Conservation (phyloP, 2,113 vertebrate genomes). For the Scortum barcoo region DNA sequence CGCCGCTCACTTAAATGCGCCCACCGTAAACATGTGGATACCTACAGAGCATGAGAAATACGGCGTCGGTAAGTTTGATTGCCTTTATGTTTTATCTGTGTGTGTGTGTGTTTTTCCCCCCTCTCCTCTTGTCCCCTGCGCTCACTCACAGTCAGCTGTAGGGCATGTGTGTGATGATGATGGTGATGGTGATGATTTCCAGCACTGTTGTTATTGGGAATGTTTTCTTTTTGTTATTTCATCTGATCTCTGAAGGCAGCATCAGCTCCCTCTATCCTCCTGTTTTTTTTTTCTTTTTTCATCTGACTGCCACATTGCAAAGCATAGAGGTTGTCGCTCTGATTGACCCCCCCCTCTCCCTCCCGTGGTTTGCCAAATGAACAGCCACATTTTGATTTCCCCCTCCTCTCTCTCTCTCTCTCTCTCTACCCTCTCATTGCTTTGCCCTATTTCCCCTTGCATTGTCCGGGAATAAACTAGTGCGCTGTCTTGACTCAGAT, state of each 20-base stretch:
- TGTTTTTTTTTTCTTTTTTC: no score
- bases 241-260: no score
- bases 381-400: constrained; percentile 21
- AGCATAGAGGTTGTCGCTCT: constrained; percentile 52
- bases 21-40: constrained; percentile 91
- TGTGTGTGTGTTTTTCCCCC: no score
- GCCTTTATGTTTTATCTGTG: constrained; percentile 46
- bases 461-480: not conserved
- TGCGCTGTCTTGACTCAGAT: not conserved
- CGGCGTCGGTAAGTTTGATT: constrained; percentile 95
- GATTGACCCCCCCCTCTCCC: no score
- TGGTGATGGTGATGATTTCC: constrained; percentile 23
- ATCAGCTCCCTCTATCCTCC: no score
- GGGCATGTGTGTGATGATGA: constrained; percentile 41
- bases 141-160: constrained; percentile 20
- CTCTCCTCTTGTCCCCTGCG: constrained; percentile 48
- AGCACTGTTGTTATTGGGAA: not conserved
- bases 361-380: constrained; percentile 48
- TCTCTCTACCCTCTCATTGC: no score
- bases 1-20: constrained; percentile 69
- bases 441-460: constrained; percentile 10
- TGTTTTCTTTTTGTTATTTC: not conserved
- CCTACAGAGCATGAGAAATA: constrained; percentile 98
- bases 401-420: not conserved
- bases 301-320: constrained; percentile 72